Percentiles rank a stretch among this genome's conserved stretches.
phyloP scores from a whole-genome alignment of 2,888 invertebrate genomes.

The Rotaria sp. region DNA sequence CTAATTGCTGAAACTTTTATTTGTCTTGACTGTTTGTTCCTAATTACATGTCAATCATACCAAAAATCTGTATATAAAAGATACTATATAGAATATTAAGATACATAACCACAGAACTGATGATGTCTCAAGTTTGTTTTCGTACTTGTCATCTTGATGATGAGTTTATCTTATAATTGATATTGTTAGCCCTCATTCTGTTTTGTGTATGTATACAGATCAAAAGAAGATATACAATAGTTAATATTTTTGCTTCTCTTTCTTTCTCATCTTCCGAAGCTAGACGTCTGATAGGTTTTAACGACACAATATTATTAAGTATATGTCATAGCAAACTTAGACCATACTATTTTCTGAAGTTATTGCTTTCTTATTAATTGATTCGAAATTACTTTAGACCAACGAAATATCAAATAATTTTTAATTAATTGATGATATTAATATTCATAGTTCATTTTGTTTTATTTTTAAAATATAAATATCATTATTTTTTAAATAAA shows the following conservation, averaged over 20 bases:
- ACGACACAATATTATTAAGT: not conserved
- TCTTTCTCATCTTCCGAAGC: not conserved
- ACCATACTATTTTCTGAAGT: too few relatives aligned
- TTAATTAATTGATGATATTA: too few relatives aligned
- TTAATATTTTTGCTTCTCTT: not conserved
- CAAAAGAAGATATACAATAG: not conserved
- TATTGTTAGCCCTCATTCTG: not conserved
- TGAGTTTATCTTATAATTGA: not conserved
- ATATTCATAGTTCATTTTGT: too few relatives aligned
- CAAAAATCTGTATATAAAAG: not conserved
- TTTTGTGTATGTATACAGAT: not conserved
- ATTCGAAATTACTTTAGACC: too few relatives aligned
- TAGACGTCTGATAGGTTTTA: not conserved
- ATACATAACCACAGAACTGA: not conserved
- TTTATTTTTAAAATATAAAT: too few relatives aligned
- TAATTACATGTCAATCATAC: not conserved
- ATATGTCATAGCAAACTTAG: not conserved
- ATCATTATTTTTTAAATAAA: too few relatives aligned
- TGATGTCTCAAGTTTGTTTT: not conserved
- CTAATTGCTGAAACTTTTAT: too few relatives aligned
- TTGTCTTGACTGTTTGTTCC: not conserved
- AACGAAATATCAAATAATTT: too few relatives aligned
- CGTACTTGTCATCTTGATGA: not conserved
- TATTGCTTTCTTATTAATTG: too few relatives aligned
- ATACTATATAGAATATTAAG: not conserved